Conservation (phyloP, 2,113 vertebrate species). For the Opisthocomus hoazin region DNA sequence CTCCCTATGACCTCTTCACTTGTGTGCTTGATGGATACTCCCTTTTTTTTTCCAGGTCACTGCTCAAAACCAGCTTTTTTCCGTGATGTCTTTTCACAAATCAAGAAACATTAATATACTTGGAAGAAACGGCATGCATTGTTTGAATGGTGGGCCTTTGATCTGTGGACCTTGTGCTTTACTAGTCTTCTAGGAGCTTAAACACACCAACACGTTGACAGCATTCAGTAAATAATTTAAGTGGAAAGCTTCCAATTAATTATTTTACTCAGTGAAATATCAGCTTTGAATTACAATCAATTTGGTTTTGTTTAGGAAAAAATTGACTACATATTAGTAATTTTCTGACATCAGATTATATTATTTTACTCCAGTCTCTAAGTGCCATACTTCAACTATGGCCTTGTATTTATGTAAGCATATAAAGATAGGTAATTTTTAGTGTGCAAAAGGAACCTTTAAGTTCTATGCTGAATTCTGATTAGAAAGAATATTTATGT, state of each 20-base stretch:
- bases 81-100: constrained; percentile 13
- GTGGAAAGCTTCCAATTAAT: background rate
- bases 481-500: constrained; percentile 1
- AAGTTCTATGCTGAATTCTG: background rate
- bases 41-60: constrained; percentile 24
- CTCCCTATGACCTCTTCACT: background rate
- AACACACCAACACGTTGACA: background rate
- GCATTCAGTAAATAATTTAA: background rate
- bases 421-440: background rate
- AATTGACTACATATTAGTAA: background rate
- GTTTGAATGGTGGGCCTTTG: constrained; percentile 23
- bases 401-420: background rate
- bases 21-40: background rate
- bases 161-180: constrained; percentile 17
- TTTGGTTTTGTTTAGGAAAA: background rate
- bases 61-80: constrained; percentile 26
- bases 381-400: background rate
- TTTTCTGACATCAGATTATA: constrained; percentile 15
- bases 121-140: constrained; percentile 13
- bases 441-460: background rate
- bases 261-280: background rate
- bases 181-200: background rate
- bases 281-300: background rate
- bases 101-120: background rate
- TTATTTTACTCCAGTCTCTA: background rate